These are phyloP conservation scores for Cecropterus lyciades DNA, from an alignment of 1,140 invertebrate species.

Conservation along the genomic window DNA sequence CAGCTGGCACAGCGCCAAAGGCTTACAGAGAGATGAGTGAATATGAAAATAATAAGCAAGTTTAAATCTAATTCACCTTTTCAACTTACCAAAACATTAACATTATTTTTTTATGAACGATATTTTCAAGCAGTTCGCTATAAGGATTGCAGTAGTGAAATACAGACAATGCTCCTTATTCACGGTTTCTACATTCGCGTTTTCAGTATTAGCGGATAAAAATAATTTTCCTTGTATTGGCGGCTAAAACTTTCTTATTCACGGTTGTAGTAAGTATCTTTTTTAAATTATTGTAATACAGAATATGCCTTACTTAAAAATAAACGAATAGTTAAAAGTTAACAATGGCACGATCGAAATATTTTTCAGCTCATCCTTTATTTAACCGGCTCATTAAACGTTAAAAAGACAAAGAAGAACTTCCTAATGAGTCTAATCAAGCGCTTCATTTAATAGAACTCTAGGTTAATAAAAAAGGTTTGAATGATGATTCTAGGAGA, in stretches of 20 bases:
- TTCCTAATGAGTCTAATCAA: constrained; percentile 13
- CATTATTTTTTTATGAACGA: too few species aligned
- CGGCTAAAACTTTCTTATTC: too few species aligned
- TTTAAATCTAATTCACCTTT: constrained; percentile 18
- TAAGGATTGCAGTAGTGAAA: too few species aligned
- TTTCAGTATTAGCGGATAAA: too few species aligned
- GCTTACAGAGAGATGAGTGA: constrained; percentile 42
- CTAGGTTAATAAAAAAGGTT: constrained; percentile 5
- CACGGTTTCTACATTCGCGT: too few species aligned
- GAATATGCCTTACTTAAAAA: too few species aligned
- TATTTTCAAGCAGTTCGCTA: too few species aligned
- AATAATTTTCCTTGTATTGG: too few species aligned
- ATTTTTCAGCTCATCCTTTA: neutral
- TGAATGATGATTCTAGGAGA: constrained; percentile 19
- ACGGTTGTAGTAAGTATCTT: too few species aligned
- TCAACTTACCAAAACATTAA: constrained; percentile 7
- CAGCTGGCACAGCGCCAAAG: constrained; percentile 43
- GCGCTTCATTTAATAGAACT: constrained; percentile 24
- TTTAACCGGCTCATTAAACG: constrained; percentile 3
- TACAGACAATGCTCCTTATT: too few species aligned
- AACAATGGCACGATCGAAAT: neutral
- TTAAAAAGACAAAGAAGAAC: constrained; percentile 6
- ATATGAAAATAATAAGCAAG: constrained; percentile 39
- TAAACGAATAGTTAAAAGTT: too few species aligned
- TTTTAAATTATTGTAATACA: too few species aligned